Base-by-base conservation (phyloP, 1,140 invertebrate species). In the Lycorma delicatula region DNA sequence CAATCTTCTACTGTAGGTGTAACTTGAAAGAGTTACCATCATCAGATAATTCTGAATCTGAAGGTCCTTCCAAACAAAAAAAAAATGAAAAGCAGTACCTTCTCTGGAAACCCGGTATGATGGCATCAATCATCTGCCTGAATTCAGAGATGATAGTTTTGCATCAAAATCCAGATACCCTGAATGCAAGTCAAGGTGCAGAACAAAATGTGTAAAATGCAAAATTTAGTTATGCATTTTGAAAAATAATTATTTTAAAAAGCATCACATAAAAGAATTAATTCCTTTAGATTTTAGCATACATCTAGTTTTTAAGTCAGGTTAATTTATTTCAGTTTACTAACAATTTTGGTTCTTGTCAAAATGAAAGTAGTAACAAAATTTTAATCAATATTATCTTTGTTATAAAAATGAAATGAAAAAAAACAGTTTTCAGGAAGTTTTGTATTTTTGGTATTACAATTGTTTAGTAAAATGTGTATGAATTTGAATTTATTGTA, bases 211-310 rank as follows among this genome's bases (percentile, higher is more conserved):
- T 44, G 41, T 44, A 44, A 44, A 44, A 44, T 44, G 41, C 41
- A 44, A 44, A 44, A 9, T 44, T 16, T 44, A 44, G 18, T 44
- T 44, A 22, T 44, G 41, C 23, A 44, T 44, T 34, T 52, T 49
- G 9, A 22, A 11, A 9, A 26, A 26, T 18, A 47, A 46, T 57
- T 57, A 20, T 22, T 41, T 50, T 16, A 54, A 54, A 56, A 34
- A 47, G 23, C 23, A 44, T 18, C 41, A 44, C 41, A 44, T 22
- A 20, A 51, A 26, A 58, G n/a, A n/a, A n/a, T n/a, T n/a, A n/a
- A n/a, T n/a, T n/a, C n/a, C n/a, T n/a, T n/a, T n/a, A n/a, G n/a
- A n/a, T n/a, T n/a, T n/a, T n/a, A n/a, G n/a, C n/a, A n/a, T n/a
- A n/a, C n/a, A n/a, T n/a, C n/a, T n/a, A n/a, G n/a, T n/a, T n/a